Evolutionary conservation across 1,140 invertebrate genomes (phyloP), one percentile per base, ranked within the genome.

Genomic region (Pentalonia nigronervosa): DNA sequence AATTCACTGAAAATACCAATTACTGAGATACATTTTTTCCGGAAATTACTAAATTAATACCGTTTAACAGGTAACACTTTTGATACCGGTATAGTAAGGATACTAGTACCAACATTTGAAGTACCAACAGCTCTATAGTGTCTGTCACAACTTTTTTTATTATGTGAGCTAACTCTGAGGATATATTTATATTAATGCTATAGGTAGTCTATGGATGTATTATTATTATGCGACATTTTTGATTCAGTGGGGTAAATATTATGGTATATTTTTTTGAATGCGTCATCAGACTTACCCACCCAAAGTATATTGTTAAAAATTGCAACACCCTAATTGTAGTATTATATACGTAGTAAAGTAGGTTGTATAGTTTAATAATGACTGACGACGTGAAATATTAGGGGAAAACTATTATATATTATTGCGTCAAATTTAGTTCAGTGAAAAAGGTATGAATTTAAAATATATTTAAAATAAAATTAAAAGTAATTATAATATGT

Each of bases 281-380:
- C 87, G 87, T 89, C 48, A 89, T 56, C 48, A 36, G 86, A n/a
- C 2, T 53, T 87, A 23, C n/a, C 7, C 20, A 50, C 17, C 8
- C 47, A 89, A n/a, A 34, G 1, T 53, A 36, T 36, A 45, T 2
- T 36, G 87, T 89, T 89, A 89, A 89, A 89, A 89, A 87, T 87
- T 23, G n/a, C 1, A 30, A n/a, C n/a, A 25, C 30, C 86, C 86
- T 86, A 48, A 87, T 47, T 45, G 86, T 34, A 0, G 30, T n/a
- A 48, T 87, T 47, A 87, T 45, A 84, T 23, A 67, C 8, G 7
- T 41, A n/a, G 30, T 67, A 67, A 67, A n/a, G 30, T n/a, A 67
- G 30, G 60, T 67, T n/a, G 8, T 84, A 47, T 88, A 50, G 47
- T 88, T 88, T 88, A 20, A 34, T n/a, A 88, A 53, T 34, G 86